Conservation (phyloP, 2,888 invertebrate genomes). For the Bugula neritina region DNA sequence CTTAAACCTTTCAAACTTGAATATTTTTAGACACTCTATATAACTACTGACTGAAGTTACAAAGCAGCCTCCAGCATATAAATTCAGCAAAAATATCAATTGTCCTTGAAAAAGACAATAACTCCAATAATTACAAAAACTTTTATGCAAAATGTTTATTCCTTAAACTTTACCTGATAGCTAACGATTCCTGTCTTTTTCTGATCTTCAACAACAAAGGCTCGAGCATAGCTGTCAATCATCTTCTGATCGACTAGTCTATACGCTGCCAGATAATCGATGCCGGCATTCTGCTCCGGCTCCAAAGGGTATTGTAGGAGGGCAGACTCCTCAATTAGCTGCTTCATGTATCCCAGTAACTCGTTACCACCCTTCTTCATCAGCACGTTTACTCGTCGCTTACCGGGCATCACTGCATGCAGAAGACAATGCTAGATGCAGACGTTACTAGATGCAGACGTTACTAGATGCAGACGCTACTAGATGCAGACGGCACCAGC, state of each 20-base stretch:
- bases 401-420: constrained; percentile 41
- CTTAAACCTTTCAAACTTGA: too few relatives aligned
- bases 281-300: constrained; percentile 37
- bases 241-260: constrained; percentile 46
- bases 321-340: constrained; percentile 42
- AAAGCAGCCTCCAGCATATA: too few relatives aligned
- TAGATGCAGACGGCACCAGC: too few relatives aligned
- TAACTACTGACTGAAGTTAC: too few relatives aligned
- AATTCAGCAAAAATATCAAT: too few relatives aligned
- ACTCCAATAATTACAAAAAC: too few relatives aligned
- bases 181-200: constrained; percentile 45
- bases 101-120: too few relatives aligned
- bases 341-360: constrained; percentile 47
- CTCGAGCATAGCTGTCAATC: constrained; percentile 47
- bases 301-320: constrained; percentile 38
- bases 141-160: too few relatives aligned
- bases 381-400: constrained; percentile 45
- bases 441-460: too few relatives aligned
- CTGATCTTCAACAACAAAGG: constrained; percentile 51
- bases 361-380: constrained; percentile 47
- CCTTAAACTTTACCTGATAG: constrained; percentile 39
- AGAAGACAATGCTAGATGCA: too few relatives aligned
- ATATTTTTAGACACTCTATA: too few relatives aligned
- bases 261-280: constrained; percentile 43
- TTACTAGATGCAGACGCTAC: too few relatives aligned